phyloP scores from a whole-genome alignment of 2,113 vertebrate species.

The Mesocricetus auratus region DNA sequence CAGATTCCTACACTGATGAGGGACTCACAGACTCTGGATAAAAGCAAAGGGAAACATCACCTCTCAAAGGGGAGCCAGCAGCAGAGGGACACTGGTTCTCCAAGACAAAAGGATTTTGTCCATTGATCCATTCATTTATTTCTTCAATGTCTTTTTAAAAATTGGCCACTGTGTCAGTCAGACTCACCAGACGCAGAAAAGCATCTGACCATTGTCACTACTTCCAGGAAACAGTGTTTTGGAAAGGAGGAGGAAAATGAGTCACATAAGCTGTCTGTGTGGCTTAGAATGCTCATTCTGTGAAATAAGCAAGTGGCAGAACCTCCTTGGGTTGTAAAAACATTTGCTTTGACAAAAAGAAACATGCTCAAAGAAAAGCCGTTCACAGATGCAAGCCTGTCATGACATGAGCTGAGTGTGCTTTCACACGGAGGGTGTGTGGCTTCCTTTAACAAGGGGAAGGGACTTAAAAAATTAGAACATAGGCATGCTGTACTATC shows the following conservation, averaged over 20 bases:
- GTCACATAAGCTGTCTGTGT: background rate
- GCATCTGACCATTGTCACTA: background rate
- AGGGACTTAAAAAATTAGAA: constrained; percentile 15
- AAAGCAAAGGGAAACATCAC: background rate
- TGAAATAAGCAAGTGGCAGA: constrained; percentile 14
- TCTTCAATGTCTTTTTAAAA: background rate
- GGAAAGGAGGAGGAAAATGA: background rate
- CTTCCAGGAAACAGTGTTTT: constrained; percentile 18
- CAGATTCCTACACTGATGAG: background rate
- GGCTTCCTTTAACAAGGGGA: background rate
- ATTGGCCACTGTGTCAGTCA: background rate
- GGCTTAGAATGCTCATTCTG: constrained; percentile 28
- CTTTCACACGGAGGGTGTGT: background rate
- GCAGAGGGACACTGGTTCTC: background rate
- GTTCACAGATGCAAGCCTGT: background rate
- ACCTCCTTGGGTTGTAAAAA: background rate
- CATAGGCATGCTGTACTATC: background rate
- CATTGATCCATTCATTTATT: background rate
- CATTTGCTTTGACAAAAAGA: constrained; percentile 39
- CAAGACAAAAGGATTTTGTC: background rate
- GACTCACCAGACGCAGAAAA: background rate
- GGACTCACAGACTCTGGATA: background rate
- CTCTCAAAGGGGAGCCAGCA: background rate
- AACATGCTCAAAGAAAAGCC: constrained; percentile 13
- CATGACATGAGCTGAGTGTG: background rate